Evolutionary conservation across 2,113 vertebrate genomes (phyloP).

Genomic region (Saccopteryx leptura): DNA sequence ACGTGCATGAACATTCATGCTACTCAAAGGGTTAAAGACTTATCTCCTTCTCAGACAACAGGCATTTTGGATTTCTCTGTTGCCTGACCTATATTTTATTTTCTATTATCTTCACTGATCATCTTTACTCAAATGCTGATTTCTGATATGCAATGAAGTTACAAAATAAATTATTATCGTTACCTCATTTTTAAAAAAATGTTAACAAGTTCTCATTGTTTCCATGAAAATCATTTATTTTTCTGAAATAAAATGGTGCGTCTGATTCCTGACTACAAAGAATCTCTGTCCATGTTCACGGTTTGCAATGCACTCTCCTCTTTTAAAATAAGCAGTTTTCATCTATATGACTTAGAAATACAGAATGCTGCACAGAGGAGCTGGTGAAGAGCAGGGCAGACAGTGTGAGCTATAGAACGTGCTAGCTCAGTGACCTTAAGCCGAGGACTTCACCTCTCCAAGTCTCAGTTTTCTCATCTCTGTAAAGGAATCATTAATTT

Average conservation of each 20-base stretch:
- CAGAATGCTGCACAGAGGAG: not conserved
- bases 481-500: slow-evolving; percentile 24
- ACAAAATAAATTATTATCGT: slow-evolving; percentile 37
- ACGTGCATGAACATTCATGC: too few relatives aligned
- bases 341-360: not conserved
- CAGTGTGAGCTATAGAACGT: not conserved
- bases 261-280: slow-evolving; percentile 31
- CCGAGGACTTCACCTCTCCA: not conserved
- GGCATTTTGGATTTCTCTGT: not conserved
- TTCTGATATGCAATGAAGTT: slow-evolving; percentile 10
- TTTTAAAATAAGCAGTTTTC: slow-evolving; percentile 41
- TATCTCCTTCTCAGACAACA: slow-evolving; percentile 28
- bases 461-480: slow-evolving; percentile 25
- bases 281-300: not conserved
- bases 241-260: slow-evolving; percentile 23
- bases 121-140: not conserved
- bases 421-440: not conserved
- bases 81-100: slow-evolving; percentile 58
- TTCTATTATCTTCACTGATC: slow-evolving; percentile 61
- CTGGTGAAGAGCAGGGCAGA: not conserved
- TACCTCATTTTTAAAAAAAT: not conserved
- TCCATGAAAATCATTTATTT: slow-evolving; percentile 25
- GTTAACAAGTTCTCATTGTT: not conserved
- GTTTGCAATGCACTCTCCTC: not conserved
- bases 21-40: not conserved